These are phyloP conservation scores for Cariama cristata DNA, from an alignment of 2,113 vertebrate species.

Conservation along the genomic window DNA sequence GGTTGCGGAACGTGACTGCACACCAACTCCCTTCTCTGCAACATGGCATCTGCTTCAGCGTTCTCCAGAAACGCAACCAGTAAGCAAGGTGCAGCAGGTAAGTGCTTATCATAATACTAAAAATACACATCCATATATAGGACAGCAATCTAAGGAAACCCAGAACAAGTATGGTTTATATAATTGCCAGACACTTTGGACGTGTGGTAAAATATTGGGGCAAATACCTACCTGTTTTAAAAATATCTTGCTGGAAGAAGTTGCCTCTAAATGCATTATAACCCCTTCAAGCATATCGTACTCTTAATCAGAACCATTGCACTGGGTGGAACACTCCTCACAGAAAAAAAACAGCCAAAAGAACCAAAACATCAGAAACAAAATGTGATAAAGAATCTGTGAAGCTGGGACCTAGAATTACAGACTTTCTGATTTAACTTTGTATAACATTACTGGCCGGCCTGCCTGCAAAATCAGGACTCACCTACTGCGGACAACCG, in stretches of 20 bases:
- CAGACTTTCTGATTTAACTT: not conserved
- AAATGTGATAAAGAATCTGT: not conserved
- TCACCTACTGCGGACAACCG: rapidly evolving
- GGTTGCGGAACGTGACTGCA: rapidly evolving
- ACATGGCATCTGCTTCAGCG: rapidly evolving
- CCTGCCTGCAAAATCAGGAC: not conserved
- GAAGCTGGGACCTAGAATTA: not conserved
- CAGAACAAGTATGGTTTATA: not conserved
- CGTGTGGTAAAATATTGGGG: not conserved
- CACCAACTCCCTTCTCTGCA: not conserved
- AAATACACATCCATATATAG: not conserved
- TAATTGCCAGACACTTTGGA: not conserved
- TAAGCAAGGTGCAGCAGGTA: not conserved
- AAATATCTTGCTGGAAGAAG: not conserved
- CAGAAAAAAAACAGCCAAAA: not conserved
- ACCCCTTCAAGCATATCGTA: not conserved
- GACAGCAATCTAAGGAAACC: not conserved
- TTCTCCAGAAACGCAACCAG: not conserved
- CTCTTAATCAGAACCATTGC: not conserved
- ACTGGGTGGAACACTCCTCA: not conserved
- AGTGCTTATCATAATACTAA: not conserved
- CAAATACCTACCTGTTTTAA: not conserved
- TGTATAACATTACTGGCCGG: too few species aligned
- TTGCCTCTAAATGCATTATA: not conserved
- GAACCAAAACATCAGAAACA: not conserved